Percentiles rank a stretch among this genome's conserved stretches.
These are phyloP conservation scores for Lacanobia wlatinum DNA, from an alignment of 2,888 invertebrate species.

Conservation along the genomic window DNA sequence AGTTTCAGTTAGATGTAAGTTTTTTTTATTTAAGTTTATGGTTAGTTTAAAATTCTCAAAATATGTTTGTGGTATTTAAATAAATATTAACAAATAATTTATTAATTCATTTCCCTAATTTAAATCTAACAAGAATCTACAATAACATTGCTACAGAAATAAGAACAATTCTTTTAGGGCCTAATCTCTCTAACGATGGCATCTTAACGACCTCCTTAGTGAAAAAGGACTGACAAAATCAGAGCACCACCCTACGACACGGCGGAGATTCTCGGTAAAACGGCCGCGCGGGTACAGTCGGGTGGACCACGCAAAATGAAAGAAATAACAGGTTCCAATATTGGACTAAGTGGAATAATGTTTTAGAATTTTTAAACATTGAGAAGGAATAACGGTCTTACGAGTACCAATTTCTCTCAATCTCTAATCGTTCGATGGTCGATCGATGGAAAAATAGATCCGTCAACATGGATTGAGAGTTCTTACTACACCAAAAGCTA, in stretches of 20 bases:
- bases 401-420: too few species aligned
- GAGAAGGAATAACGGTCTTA: too few species aligned
- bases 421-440: too few species aligned
- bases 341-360: background rate
- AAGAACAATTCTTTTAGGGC: slow-evolving; percentile 40
- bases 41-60: too few species aligned
- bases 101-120: slow-evolving; percentile 4
- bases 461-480: too few species aligned
- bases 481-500: too few species aligned
- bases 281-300: slow-evolving; percentile 66
- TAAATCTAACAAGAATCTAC: slow-evolving; percentile 37
- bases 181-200: slow-evolving; percentile 70
- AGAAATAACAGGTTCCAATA: background rate
- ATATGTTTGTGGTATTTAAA: too few species aligned
- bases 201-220: slow-evolving; percentile 83
- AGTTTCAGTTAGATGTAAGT: too few species aligned
- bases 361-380: background rate
- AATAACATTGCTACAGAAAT: slow-evolving; percentile 39
- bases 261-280: slow-evolving; percentile 70
- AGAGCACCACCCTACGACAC: slow-evolving; percentile 72
- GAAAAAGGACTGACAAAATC: slow-evolving; percentile 78
- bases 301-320: background rate
- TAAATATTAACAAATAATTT: background rate
- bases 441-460: too few species aligned
- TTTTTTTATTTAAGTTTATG: too few species aligned